Percentiles rank a stretch among this genome's conserved stretches.
Conservation (phyloP, 2,888 invertebrate genomes). For the Drosophila barbarae region DNA sequence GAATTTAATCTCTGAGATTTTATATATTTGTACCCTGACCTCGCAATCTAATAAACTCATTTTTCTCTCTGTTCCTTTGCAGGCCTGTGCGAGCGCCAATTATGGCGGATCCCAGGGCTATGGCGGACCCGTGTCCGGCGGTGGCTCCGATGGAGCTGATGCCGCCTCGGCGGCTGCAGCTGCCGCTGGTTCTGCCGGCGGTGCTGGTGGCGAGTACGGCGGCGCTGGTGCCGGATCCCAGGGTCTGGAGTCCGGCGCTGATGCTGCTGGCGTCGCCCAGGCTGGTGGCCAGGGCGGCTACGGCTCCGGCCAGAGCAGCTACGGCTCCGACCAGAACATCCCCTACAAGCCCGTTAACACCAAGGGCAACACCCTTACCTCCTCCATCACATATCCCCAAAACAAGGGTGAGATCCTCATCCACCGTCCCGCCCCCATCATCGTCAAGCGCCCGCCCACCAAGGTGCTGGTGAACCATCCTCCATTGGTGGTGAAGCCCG, state of each 20-base stretch:
- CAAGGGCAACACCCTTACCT: constrained; percentile 72
- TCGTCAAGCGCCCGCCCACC: constrained; percentile 79
- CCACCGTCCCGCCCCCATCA: constrained; percentile 78
- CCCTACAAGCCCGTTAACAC: constrained; percentile 74
- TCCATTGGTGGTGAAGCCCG: constrained; percentile 78
- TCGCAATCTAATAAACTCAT: background rate
- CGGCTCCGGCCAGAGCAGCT: constrained; percentile 58
- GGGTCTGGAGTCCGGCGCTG: constrained; percentile 38
- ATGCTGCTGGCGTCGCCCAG: constrained; percentile 53
- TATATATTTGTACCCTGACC: background rate
- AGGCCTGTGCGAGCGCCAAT: constrained; percentile 65
- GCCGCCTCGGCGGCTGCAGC: constrained; percentile 48
- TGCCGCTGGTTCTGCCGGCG: constrained; percentile 45
- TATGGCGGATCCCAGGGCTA: constrained; percentile 55
- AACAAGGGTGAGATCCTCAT: constrained; percentile 79
- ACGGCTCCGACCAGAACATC: constrained; percentile 66
- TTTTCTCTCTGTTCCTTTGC: background rate
- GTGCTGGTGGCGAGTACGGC: constrained; percentile 41
- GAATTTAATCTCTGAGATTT: too few species aligned
- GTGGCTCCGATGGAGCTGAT: constrained; percentile 46
- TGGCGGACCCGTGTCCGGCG: constrained; percentile 42
- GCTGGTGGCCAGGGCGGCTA: constrained; percentile 50
- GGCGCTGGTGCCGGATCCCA: constrained; percentile 29
- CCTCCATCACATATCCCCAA: constrained; percentile 75
- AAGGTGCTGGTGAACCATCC: constrained; percentile 78